phyloP scores from a whole-genome alignment of 1,140 invertebrate species.

The Asbolus verrucosus region DNA sequence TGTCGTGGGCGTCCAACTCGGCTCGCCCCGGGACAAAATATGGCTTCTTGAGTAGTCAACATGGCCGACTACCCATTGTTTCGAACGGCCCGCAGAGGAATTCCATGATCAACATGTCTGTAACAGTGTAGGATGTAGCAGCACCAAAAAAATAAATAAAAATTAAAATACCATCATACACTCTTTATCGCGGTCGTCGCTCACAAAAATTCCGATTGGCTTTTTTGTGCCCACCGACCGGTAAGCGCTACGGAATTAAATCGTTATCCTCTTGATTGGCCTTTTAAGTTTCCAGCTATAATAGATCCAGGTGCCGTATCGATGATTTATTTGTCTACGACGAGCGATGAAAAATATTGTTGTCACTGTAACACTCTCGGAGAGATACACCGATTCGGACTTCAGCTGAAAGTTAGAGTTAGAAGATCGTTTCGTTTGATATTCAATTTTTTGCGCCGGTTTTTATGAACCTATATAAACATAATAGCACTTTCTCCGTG shows the following conservation, averaged over 20 bases:
- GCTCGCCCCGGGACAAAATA: conserved; percentile 61
- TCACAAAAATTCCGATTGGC: conserved; percentile 8
- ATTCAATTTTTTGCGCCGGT: too few relatives aligned
- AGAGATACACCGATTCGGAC: too few relatives aligned
- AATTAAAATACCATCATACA: conserved; percentile 32
- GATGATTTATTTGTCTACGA: too few relatives aligned
- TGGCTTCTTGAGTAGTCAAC: conserved; percentile 66
- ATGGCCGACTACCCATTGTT: conserved; percentile 63
- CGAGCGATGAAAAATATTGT: too few relatives aligned
- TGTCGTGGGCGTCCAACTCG: conserved; percentile 61
- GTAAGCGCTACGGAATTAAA: background rate
- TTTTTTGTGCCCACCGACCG: background rate
- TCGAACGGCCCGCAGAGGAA: conserved; percentile 47
- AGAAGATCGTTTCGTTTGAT: too few relatives aligned
- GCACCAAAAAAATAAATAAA: conserved; percentile 19
- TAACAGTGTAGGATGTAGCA: conserved; percentile 34
- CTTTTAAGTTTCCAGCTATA: too few relatives aligned
- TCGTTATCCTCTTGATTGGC: background rate
- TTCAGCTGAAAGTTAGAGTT: too few relatives aligned
- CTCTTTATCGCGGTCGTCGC: conserved; percentile 4
- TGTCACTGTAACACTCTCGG: too few relatives aligned
- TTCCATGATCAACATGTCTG: conserved; percentile 40
- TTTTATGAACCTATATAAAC: too few relatives aligned
- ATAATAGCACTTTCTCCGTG: too few relatives aligned
- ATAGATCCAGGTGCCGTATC: too few relatives aligned